A percentile compares a stretch with the other conserved stretches of the same genome.
These are phyloP conservation scores for Rhynchomys soricoides DNA, from an alignment of 2,113 vertebrate genomes.

Conservation along the genomic window DNA sequence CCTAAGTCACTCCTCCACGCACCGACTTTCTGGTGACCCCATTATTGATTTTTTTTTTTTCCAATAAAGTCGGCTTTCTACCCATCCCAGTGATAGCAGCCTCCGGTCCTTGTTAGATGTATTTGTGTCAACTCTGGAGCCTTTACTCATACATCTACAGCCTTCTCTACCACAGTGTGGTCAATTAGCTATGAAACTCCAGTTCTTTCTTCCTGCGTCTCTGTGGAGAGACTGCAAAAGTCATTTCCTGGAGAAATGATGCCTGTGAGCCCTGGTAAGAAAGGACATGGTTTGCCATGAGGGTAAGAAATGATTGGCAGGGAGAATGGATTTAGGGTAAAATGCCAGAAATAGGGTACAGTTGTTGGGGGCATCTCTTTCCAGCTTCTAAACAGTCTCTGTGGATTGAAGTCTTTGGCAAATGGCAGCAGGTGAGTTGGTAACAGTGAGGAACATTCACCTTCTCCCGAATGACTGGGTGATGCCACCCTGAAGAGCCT, in stretches of 20 bases:
- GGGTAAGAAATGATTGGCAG: not conserved
- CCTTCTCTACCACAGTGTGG: slow-evolving; percentile 10
- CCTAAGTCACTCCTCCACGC: slow-evolving; percentile 55
- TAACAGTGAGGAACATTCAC: not conserved
- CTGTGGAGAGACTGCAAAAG: slow-evolving; percentile 53
- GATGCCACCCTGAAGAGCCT: not conserved
- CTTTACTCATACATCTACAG: not conserved
- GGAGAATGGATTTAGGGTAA: not conserved
- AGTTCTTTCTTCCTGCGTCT: slow-evolving; percentile 30
- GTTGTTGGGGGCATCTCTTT: not conserved
- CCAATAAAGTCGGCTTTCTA: slow-evolving; percentile 48
- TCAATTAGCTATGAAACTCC: slow-evolving; percentile 44
- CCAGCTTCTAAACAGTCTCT: not conserved
- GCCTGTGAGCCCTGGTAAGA: not conserved
- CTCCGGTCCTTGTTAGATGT: slow-evolving; percentile 41
- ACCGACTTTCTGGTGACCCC: slow-evolving; percentile 48
- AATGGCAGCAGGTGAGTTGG: not conserved
- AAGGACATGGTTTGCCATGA: not conserved
- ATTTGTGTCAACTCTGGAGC: slow-evolving; percentile 48
- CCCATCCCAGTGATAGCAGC: not conserved
- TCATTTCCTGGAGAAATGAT: slow-evolving; percentile 46
- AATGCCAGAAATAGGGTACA: not conserved
- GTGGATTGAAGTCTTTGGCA: not conserved
- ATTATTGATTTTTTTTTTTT: slow-evolving; percentile 45
- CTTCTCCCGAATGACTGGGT: not conserved